These are phyloP conservation scores for Apotomis turbidana DNA, from an alignment of 2,888 invertebrate genomes.

Conservation along the genomic window DNA sequence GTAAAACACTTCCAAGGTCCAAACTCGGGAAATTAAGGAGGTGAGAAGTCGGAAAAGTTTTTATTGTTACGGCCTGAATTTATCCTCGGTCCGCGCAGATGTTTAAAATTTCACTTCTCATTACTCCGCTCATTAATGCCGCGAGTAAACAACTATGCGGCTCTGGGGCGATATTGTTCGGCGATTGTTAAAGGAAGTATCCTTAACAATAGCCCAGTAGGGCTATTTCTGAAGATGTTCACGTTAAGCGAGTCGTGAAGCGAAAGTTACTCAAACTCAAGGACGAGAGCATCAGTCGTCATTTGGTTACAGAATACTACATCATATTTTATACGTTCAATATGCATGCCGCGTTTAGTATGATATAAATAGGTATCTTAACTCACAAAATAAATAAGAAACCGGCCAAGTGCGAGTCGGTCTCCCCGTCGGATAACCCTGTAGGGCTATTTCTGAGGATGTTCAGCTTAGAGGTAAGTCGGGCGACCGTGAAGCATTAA, in stretches of 20 bases:
- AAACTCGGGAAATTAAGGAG: conserved; percentile 61
- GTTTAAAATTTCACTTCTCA: conserved; percentile 62
- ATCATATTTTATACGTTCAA: too few species aligned
- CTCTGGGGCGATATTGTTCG: conserved; percentile 5
- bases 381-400: too few species aligned
- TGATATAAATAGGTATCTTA: too few species aligned
- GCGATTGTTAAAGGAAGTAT: background rate
- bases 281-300: too few species aligned
- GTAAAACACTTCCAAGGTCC: conserved; percentile 40
- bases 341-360: too few species aligned
- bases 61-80: conserved; percentile 63
- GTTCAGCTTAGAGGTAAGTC: background rate
- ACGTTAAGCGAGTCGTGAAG: background rate
- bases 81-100: conserved; percentile 55
- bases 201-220: background rate
- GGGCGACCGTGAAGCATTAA: too few species aligned
- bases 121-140: conserved; percentile 51
- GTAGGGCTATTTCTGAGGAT: background rate
- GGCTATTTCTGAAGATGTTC: background rate
- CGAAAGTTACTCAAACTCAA: too few species aligned
- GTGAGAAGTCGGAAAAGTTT: conserved; percentile 66
- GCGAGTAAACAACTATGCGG: conserved; percentile 30
- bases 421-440: background rate
- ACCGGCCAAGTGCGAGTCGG: too few species aligned
- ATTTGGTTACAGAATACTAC: too few species aligned